Evolutionary conservation across 2,113 vertebrate genomes (phyloP).

Genomic region (Sarotherodon lohbergeri): DNA sequence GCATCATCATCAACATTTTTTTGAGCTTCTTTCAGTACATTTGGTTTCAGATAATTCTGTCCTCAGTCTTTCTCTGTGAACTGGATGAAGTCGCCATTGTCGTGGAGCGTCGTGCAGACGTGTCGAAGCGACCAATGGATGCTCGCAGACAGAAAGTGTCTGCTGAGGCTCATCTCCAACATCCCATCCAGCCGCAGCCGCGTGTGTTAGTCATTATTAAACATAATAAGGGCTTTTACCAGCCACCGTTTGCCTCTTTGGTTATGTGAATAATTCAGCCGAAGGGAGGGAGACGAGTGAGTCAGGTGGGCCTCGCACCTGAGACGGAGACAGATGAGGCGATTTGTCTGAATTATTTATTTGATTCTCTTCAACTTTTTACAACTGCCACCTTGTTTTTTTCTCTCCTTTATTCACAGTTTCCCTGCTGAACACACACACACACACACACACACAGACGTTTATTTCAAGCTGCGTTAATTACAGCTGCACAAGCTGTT

Average conservation of each 20-base stretch:
- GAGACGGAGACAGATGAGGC: slow-evolving; percentile 60
- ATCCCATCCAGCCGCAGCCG: slow-evolving; percentile 7
- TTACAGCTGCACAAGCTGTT: slow-evolving; percentile 72
- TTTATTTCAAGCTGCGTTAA: slow-evolving; percentile 72
- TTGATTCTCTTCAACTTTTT: slow-evolving; percentile 60
- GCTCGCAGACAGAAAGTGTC: neutral
- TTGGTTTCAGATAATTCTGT: neutral
- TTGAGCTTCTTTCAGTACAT: neutral
- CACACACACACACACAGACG: slow-evolving; percentile 6
- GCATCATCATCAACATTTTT: neutral
- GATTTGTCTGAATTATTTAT: slow-evolving; percentile 70
- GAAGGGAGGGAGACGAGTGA: neutral
- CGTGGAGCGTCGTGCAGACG: neutral
- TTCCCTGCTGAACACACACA: neutral
- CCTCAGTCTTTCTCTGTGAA: neutral
- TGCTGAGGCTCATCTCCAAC: slow-evolving; percentile 46
- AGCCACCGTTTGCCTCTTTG: slow-evolving; percentile 66
- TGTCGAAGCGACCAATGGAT: slow-evolving; percentile 8
- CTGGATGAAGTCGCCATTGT: neutral
- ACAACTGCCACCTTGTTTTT: slow-evolving; percentile 33
- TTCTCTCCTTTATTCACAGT: neutral
- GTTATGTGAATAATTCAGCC: slow-evolving; percentile 73
- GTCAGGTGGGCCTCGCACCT: slow-evolving; percentile 68
- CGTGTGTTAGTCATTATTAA: slow-evolving; percentile 77
- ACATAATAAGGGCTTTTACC: slow-evolving; percentile 78